These are phyloP conservation scores for Nemotelus nigrinus DNA, from an alignment of 2,888 invertebrate genomes.

Conservation along the genomic window DNA sequence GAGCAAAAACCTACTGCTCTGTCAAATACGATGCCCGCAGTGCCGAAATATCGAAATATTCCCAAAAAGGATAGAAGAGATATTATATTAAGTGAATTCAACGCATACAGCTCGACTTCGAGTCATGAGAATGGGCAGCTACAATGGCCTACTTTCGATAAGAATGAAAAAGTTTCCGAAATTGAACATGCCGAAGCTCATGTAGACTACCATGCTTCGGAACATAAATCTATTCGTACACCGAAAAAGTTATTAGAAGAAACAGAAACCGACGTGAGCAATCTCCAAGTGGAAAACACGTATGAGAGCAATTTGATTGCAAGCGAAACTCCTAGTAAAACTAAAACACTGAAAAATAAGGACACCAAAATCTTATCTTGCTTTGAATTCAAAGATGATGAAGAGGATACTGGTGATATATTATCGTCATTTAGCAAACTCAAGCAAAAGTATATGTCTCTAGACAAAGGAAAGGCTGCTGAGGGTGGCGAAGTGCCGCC, in stretches of 20 bases:
- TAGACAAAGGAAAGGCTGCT: conserved; percentile 53
- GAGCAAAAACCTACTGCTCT: not conserved
- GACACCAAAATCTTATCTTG: conserved; percentile 67
- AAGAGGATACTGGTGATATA: conserved; percentile 69
- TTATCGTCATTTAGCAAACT: conserved; percentile 56
- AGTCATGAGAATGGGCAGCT: too few species aligned
- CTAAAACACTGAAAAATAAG: not conserved
- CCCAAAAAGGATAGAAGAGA: conserved; percentile 64
- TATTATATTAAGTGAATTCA: conserved; percentile 58
- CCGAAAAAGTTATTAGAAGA: too few species aligned
- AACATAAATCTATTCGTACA: too few species aligned
- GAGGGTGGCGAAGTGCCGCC: conserved; percentile 41
- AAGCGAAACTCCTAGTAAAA: not conserved
- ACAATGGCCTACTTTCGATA: not conserved
- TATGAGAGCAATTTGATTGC: not conserved
- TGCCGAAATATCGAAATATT: conserved; percentile 60
- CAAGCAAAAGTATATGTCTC: conserved; percentile 57
- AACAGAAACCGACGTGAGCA: too few species aligned
- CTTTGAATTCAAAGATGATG: conserved; percentile 83
- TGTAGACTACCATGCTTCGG: too few species aligned
- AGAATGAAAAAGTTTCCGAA: too few species aligned
- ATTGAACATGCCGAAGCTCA: too few species aligned
- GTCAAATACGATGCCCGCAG: conserved; percentile 14
- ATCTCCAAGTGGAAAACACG: too few species aligned
- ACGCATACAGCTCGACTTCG: conserved; percentile 36